These are phyloP conservation scores for Microcaecilia unicolor DNA, from an alignment of 2,797 vertebrate species.

Conservation along the genomic window DNA sequence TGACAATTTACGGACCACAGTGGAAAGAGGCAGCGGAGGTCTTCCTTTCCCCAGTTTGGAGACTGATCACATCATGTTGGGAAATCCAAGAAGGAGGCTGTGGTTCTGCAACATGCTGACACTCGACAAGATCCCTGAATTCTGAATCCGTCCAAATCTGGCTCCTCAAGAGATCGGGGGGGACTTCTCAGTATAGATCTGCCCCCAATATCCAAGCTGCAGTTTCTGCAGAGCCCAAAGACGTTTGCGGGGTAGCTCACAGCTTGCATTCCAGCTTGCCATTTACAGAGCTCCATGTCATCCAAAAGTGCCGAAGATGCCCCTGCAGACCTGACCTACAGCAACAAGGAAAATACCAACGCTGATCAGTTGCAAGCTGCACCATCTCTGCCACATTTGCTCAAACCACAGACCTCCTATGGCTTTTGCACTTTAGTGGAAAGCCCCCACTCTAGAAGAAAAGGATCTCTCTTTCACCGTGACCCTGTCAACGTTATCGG, in stretches of 20 bases:
- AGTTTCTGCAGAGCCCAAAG: not conserved
- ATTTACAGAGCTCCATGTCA: constrained; percentile 54
- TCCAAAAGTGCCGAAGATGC: constrained; percentile 76
- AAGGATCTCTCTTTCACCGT: constrained; percentile 81
- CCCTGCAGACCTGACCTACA: constrained; percentile 38
- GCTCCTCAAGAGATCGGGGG: constrained; percentile 22
- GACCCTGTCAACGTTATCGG: constrained; percentile 42
- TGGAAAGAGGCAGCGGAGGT: not conserved
- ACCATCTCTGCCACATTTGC: constrained; percentile 29
- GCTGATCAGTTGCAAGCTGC: constrained; percentile 72
- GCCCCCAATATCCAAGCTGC: not conserved
- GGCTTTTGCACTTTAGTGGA: constrained; percentile 89
- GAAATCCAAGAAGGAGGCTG: not conserved
- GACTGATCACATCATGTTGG: constrained; percentile 2
- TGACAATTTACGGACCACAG: too few species aligned
- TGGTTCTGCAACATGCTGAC: constrained; percentile 83
- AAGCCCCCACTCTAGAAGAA: constrained; percentile 84
- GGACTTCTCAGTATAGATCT: not conserved
- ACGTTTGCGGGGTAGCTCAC: too few species aligned
- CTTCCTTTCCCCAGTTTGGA: constrained; percentile 13
- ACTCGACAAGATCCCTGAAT: constrained; percentile 83
- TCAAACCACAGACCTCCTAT: constrained; percentile 61
- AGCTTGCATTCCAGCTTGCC: not conserved
- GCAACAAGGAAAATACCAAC: constrained; percentile 72
- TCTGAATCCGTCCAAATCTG: constrained; percentile 83